phyloP scores from a whole-genome alignment of 2,888 invertebrate genomes.

The Chrysolina oricalcia region DNA sequence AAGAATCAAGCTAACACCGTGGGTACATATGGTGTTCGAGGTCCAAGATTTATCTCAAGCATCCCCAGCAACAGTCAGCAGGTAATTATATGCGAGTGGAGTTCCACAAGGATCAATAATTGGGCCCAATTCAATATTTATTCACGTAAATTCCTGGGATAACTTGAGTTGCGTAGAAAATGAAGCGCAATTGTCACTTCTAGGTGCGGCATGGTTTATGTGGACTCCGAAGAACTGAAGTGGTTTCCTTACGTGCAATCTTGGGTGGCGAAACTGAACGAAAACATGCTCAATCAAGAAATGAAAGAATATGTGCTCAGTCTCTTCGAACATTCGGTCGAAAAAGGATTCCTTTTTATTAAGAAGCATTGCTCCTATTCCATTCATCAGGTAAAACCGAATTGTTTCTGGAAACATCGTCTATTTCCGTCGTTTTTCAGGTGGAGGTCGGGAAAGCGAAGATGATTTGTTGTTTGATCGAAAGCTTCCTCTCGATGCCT shows the following conservation, averaged over 20 bases:
- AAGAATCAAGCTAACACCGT: constrained; percentile 90
- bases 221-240: constrained; percentile 88
- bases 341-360: constrained; percentile 79
- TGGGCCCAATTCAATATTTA: background rate
- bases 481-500: constrained; percentile 80
- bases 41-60: constrained; percentile 90
- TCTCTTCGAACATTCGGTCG: constrained; percentile 80
- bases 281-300: constrained; percentile 74
- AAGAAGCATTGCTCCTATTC: constrained; percentile 81
- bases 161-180: too few relatives aligned
- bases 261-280: constrained; percentile 79
- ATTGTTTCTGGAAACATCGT: background rate
- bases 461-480: constrained; percentile 83
- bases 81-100: constrained; percentile 60
- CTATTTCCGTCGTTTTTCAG: constrained; percentile 69
- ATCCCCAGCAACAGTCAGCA: constrained; percentile 91
- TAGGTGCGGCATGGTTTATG: constrained; percentile 91
- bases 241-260: constrained; percentile 87
- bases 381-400: constrained; percentile 80
- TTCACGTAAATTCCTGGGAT: too few relatives aligned
- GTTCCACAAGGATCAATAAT: background rate
- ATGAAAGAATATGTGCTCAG: constrained; percentile 78
- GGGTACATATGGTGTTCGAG: constrained; percentile 93
- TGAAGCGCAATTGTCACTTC: constrained; percentile 16
- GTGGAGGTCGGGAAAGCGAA: constrained; percentile 88